Percentiles rank a stretch among this genome's conserved stretches.
Evolutionary conservation across 2,113 vertebrate species (phyloP).

Genomic region (Trichomycterus rosablanca): DNA sequence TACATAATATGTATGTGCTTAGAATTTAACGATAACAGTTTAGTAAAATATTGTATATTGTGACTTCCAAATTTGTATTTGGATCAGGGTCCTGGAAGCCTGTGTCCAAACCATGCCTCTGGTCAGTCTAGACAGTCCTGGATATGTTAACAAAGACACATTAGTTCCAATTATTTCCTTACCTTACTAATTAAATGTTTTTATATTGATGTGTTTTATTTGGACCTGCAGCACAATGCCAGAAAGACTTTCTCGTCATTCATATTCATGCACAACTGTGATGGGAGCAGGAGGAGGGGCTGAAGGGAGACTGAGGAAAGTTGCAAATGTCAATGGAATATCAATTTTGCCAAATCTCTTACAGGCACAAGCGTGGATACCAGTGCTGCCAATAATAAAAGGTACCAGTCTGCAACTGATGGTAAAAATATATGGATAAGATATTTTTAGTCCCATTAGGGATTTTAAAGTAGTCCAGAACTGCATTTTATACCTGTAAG

Average conservation of each 20-base stretch:
- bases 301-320: slow-evolving; percentile 32
- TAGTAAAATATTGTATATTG: too few relatives aligned
- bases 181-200: not conserved
- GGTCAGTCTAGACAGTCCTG: too few relatives aligned
- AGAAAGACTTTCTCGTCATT: slow-evolving; percentile 62
- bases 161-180: too few relatives aligned
- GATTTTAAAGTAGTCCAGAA: too few relatives aligned
- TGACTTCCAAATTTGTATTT: too few relatives aligned
- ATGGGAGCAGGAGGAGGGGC: slow-evolving; percentile 56
- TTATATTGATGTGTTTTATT: slow-evolving; percentile 51
- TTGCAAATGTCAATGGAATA: slow-evolving; percentile 22
- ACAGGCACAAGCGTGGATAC: slow-evolving; percentile 52
- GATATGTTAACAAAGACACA: too few relatives aligned
- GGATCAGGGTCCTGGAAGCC: too few relatives aligned
- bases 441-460: too few relatives aligned
- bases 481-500: too few relatives aligned
- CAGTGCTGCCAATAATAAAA: slow-evolving; percentile 47
- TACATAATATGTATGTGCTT: too few relatives aligned
- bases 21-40: too few relatives aligned
- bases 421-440: slow-evolving; percentile 11
- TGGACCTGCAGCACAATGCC: slow-evolving; percentile 68
- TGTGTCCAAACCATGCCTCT: too few relatives aligned
- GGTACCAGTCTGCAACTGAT: slow-evolving; percentile 53
- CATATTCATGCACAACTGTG: slow-evolving; percentile 80
- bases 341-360: slow-evolving; percentile 60